Percentiles rank a stretch among this genome's conserved stretches.
Evolutionary conservation across 2,888 invertebrate species (phyloP).

Genomic region (Psylliodes chrysocephalus): DNA sequence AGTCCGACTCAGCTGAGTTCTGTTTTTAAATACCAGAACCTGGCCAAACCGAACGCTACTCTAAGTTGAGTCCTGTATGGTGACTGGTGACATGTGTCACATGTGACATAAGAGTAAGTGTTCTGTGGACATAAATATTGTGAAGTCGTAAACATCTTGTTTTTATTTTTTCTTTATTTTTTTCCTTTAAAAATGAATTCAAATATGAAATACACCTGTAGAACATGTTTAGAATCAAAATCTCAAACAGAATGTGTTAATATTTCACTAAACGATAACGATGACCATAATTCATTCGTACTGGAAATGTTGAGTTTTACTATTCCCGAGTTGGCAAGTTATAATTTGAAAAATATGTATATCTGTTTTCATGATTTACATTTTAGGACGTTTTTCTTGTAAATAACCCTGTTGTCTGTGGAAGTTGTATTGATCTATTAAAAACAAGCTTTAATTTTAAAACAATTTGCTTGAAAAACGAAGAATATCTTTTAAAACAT

Average conservation of each 20-base stretch:
- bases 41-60: no score
- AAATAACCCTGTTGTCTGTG: background rate
- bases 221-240: background rate
- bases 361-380: background rate
- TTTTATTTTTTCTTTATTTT: background rate
- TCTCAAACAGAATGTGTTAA: background rate
- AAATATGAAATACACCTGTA: background rate
- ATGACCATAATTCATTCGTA: background rate
- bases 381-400: conserved; percentile 9
- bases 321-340: conserved; percentile 9
- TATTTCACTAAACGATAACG: background rate
- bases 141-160: no score
- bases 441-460: conserved; percentile 1
- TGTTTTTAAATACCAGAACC: no score
- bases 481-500: conserved; percentile 7
- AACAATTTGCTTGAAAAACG: background rate
- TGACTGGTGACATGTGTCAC: no score
- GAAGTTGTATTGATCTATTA: background rate
- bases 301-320: conserved; percentile 9
- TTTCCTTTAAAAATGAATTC: background rate
- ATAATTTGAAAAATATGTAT: background rate
- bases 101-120: no score
- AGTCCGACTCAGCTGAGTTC: no score
- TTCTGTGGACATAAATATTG: no score
- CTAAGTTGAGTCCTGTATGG: no score